Conservation (phyloP, 1,140 invertebrate species). For the Venturia canescens region DNA sequence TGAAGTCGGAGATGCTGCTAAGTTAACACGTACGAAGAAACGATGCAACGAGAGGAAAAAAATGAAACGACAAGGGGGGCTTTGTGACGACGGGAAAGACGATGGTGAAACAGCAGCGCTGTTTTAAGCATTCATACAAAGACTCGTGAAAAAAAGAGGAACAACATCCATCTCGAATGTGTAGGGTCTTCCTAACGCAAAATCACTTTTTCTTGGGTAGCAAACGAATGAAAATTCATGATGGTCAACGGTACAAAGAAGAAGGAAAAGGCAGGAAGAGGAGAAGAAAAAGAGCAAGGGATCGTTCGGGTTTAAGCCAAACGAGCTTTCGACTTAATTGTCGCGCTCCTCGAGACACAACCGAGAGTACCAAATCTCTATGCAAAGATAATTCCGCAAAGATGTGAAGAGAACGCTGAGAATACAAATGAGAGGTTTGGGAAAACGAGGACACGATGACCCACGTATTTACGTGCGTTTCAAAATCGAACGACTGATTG, state of each 20-base stretch:
- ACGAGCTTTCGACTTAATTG: constrained; percentile 29
- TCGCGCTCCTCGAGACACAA: neutral
- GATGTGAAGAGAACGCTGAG: neutral
- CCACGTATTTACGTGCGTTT: neutral
- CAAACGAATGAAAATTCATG: constrained; percentile 36
- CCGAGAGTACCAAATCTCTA: constrained; percentile 24
- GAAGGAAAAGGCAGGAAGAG: neutral
- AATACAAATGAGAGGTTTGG: constrained; percentile 17
- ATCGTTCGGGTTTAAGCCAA: neutral
- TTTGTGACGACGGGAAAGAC: neutral
- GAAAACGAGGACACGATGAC: neutral
- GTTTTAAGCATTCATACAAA: constrained; percentile 31
- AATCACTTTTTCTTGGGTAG: constrained; percentile 21
- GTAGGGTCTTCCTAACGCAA: neutral
- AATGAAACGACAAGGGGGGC: constrained; percentile 9
- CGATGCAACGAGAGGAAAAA: too few relatives aligned
- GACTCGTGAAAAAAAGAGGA: neutral
- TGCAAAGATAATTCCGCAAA: constrained; percentile 19
- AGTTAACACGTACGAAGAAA: neutral
- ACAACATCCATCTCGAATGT: constrained; percentile 27
- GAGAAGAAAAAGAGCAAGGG: neutral
- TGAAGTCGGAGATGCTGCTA: neutral
- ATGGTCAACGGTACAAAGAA: neutral
- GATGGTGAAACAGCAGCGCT: neutral
- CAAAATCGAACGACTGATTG: constrained; percentile 20